Conservation (phyloP, 2,113 vertebrate genomes). For the Nibea coibor region DNA sequence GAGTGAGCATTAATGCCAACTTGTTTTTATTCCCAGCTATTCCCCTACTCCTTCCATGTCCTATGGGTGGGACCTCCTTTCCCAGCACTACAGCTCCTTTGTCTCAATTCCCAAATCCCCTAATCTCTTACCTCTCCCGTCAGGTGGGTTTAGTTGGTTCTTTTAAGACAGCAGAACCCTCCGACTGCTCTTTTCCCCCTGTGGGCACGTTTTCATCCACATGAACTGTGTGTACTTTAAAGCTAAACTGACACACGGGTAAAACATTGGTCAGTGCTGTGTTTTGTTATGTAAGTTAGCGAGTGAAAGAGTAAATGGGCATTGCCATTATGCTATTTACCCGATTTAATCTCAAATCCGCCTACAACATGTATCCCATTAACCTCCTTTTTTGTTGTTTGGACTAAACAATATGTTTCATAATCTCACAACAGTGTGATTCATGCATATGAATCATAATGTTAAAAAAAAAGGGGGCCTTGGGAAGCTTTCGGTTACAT, state of each 20-base stretch:
- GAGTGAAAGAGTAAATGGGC: neutral
- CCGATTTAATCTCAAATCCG: conserved; percentile 11
- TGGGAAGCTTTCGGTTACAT: conserved; percentile 57
- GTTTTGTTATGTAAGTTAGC: neutral
- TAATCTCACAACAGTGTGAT: conserved; percentile 51
- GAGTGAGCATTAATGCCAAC: too few relatives aligned
- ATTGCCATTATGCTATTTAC: neutral
- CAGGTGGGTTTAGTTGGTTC: conserved; percentile 30
- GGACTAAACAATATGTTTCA: conserved; percentile 33
- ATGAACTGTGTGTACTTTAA: conserved; percentile 5
- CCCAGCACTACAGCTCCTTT: conserved; percentile 18
- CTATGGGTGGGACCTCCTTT: conserved; percentile 5
- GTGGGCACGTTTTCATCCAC: neutral
- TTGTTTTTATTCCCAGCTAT: neutral
- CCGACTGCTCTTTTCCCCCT: neutral
- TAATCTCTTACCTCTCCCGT: conserved; percentile 30
- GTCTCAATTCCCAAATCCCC: conserved; percentile 37
- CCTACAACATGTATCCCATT: conserved; percentile 15
- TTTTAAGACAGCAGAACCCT: neutral
- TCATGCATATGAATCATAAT: conserved; percentile 59
- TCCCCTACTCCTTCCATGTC: neutral
- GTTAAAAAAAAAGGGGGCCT: conserved; percentile 18
- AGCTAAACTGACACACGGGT: neutral
- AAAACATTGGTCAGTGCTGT: neutral
- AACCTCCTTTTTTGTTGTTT: conserved; percentile 38